Evolutionary conservation across 2,888 invertebrate species (phyloP), one percentile per base, ranked within the genome.

Genomic region (Glomeris marginata): DNA sequence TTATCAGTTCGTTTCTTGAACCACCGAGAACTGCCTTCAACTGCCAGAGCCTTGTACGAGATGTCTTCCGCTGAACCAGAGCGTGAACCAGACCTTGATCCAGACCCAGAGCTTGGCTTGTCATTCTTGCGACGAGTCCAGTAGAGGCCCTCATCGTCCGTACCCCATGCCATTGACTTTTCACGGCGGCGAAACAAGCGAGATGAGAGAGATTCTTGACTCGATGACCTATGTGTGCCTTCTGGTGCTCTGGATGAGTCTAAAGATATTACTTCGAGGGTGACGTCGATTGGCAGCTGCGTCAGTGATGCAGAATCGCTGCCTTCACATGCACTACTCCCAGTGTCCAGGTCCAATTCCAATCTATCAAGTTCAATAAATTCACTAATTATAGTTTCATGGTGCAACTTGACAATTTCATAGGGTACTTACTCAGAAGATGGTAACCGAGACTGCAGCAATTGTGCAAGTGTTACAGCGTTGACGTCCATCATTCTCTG

Each of bases 401-500:
- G 11, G 11, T n/a, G 28, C n/a, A 5, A 28, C 28, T 28, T 28
- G 18, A 33, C 20, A 43, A 22, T n/a, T 28, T 34, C 28, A n/a
- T 11, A 38, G 8, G n/a, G 16, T 13, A 58, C 70, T 67, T 57
- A 72, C 72, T 72, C 70, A 68, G 41, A 45, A 45, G 45, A 15
- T 20, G 33, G n/a, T 1, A 45, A 53, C 33, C 58, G 48, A 15
- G 58, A 56, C 43, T 66, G 62, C 43, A 75, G 63, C 20, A 74
- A 63, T 43, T 68, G 72, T 67, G 91, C 84, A 38, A 91, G 73
- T 48, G 79, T 78, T 56, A 82, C 81, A 0, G 91, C 90, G 67
- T 84, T 80, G 16, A 77, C 76, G 65, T 90, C 87, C 70, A 86
- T 77, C 70, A 92, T 77, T 62, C 84, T 79, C 11, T 84, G 75